Base-by-base conservation (phyloP, 1,140 invertebrate species). In the Phymorhynchus buccinoides region DNA sequence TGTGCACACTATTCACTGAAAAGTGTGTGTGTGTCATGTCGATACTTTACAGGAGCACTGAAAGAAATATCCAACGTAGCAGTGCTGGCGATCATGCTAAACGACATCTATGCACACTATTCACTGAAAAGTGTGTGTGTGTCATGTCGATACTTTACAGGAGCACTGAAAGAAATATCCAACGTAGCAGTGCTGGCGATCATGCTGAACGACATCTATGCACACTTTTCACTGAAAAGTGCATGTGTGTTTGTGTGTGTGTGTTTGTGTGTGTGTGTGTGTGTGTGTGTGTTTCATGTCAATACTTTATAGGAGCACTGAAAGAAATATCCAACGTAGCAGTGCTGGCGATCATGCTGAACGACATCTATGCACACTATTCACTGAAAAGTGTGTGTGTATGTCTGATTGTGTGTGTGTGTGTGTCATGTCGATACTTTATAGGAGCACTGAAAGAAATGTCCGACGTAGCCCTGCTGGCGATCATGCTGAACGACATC, bases 1-100 rank as follows among this genome's bases (percentile, higher is more conserved):
- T 98, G 99, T 93, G 97, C 97, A 2, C 97, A 99, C 92, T 96
- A 96, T 89, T 96, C 97, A 95, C 96, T 98, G 3, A 96, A 97
- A n/a, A n/a, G n/a, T n/a, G n/a, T n/a, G n/a, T n/a, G n/a, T n/a
- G n/a, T n/a, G n/a, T n/a, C n/a, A n/a, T n/a, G n/a, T n/a, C n/a
- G n/a, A n/a, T n/a, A n/a, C n/a, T n/a, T n/a, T n/a, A n/a, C n/a
- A n/a, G n/a, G n/a, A n/a, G n/a, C n/a, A n/a, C n/a, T n/a, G n/a
- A n/a, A n/a, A n/a, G n/a, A n/a, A n/a, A n/a, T n/a, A n/a, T n/a
- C n/a, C n/a, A n/a, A n/a, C n/a, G n/a, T n/a, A n/a, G n/a, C n/a
- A n/a, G n/a, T n/a, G n/a, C n/a, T n/a, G n/a, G n/a, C n/a, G n/a
- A n/a, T n/a, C n/a, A n/a, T n/a, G n/a, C n/a, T n/a, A n/a, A n/a